Evolutionary conservation across 2,113 vertebrate genomes (phyloP).

Genomic region (Rhinogobius similis): DNA sequence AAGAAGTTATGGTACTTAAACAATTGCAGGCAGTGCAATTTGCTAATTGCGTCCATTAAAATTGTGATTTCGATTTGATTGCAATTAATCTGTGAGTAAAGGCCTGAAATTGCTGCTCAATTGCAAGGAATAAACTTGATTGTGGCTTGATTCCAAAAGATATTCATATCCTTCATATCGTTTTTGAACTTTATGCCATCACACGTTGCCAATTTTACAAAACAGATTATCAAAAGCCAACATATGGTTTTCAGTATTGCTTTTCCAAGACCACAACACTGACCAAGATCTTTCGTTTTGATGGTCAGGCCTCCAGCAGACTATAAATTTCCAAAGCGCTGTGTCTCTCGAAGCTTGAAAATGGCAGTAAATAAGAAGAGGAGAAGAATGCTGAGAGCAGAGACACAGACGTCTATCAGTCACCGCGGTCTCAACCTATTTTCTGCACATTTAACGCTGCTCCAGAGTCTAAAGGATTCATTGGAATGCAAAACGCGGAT

Average conservation of each 20-base stretch:
- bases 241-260: not conserved
- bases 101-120: too few species aligned
- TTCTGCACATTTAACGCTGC: slow-evolving; percentile 66
- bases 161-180: too few species aligned
- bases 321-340: not conserved
- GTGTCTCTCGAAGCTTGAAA: slow-evolving; percentile 41
- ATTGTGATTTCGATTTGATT: too few species aligned
- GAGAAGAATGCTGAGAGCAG: slow-evolving; percentile 49
- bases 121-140: too few species aligned
- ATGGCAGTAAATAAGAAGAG: slow-evolving; percentile 52
- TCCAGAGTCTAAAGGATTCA: slow-evolving; percentile 67
- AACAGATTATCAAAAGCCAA: not conserved
- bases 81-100: too few species aligned
- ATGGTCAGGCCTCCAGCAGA: not conserved
- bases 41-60: too few species aligned
- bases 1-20: too few species aligned
- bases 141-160: too few species aligned
- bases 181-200: not conserved
- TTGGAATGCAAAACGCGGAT: slow-evolving; percentile 73
- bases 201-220: not conserved
- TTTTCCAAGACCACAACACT: not conserved
- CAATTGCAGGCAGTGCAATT: too few species aligned
- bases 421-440: slow-evolving; percentile 53
- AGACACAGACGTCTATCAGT: slow-evolving; percentile 72
- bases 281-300: not conserved